Evolutionary conservation across 2,888 invertebrate species (phyloP).

Genomic region (Acanthopleura granulata): DNA sequence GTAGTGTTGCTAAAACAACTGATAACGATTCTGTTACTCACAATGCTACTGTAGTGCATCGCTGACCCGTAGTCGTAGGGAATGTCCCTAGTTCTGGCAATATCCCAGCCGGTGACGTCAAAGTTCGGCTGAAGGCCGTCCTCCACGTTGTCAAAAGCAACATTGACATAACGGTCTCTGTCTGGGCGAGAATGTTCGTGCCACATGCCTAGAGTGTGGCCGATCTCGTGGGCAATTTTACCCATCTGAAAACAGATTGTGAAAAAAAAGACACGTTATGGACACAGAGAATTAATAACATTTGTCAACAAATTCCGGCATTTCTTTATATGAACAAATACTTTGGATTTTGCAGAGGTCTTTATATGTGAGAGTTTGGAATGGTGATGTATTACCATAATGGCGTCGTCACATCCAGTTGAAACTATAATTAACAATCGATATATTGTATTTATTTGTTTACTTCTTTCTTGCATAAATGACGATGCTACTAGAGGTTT

Average conservation of each 20-base stretch:
- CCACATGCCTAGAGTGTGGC: neutral
- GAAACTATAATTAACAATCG: too few species aligned
- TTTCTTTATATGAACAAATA: too few species aligned
- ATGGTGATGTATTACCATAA: too few species aligned
- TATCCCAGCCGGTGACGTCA: neutral
- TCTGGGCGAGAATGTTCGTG: constrained; percentile 10
- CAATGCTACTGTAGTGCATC: neutral
- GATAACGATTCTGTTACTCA: neutral
- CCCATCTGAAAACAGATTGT: constrained; percentile 3
- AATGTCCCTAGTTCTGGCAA: neutral
- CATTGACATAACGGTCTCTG: neutral
- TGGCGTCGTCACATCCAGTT: too few species aligned
- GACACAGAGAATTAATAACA: too few species aligned
- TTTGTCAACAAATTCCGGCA: too few species aligned
- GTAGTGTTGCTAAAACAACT: too few species aligned
- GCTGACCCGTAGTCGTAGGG: constrained; percentile 12
- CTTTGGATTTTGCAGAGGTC: too few species aligned
- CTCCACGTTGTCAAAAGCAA: constrained; percentile 9
- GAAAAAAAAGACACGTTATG: neutral
- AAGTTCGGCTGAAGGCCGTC: constrained; percentile 17
- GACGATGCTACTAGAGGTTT: too few species aligned
- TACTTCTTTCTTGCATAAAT: too few species aligned
- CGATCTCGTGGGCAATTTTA: constrained; percentile 14
- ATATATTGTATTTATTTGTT: too few species aligned
- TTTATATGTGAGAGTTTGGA: too few species aligned